phyloP scores from a whole-genome alignment of 2,888 invertebrate genomes.

The Tachina grossa region DNA sequence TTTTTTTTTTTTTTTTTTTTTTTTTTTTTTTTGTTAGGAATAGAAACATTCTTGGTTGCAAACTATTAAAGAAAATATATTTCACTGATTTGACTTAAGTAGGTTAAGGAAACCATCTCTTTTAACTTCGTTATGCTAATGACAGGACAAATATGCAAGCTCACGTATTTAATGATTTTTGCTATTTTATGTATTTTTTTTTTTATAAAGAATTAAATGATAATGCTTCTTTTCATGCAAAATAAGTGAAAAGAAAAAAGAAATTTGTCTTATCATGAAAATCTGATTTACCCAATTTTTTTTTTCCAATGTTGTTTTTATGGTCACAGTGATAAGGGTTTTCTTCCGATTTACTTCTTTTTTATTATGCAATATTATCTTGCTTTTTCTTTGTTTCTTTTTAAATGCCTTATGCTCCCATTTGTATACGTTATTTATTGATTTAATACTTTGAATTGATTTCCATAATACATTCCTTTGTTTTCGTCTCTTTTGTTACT shows the following conservation, averaged over 20 bases:
- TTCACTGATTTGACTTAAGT: constrained; percentile 28
- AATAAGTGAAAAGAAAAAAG: constrained; percentile 1
- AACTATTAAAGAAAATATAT: constrained; percentile 11
- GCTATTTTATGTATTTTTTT: neutral
- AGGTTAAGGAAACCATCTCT: constrained; percentile 22
- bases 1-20: constrained; percentile 17
- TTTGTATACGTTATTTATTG: constrained; percentile 45
- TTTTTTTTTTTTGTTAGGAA: neutral
- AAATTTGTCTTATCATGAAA: constrained; percentile 53
- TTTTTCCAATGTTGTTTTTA: constrained; percentile 32
- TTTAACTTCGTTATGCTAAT: constrained; percentile 56
- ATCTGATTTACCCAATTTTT: constrained; percentile 6
- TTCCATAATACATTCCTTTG: constrained; percentile 44
- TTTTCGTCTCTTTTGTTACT: constrained; percentile 42
- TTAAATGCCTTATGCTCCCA: neutral
- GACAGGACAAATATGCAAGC: constrained; percentile 61
- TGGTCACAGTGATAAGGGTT: constrained; percentile 54
- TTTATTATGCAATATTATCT: neutral
- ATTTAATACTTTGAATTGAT: constrained; percentile 61
- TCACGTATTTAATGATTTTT: constrained; percentile 52
- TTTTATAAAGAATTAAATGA: neutral
- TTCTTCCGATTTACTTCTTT: constrained; percentile 43
- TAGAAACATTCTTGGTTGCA: neutral
- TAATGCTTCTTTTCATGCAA: constrained; percentile 34
- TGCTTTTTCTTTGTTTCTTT: neutral